Percentiles rank a stretch among this genome's conserved stretches.
Evolutionary conservation across 2,888 invertebrate species (phyloP).

Genomic region (Spodoptera exigua): DNA sequence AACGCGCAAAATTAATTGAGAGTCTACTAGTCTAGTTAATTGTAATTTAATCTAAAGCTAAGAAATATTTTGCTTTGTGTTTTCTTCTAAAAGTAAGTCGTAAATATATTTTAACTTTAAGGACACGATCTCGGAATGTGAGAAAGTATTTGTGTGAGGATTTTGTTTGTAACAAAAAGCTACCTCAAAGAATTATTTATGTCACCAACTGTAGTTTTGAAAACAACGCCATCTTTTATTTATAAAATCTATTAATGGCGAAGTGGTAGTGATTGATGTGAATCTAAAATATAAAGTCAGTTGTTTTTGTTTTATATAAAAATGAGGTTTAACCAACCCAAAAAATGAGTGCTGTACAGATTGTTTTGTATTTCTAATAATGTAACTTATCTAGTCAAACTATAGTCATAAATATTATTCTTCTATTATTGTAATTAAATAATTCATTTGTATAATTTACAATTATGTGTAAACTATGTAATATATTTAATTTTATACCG

Average conservation of each 20-base stretch:
- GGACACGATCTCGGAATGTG: constrained; percentile 16
- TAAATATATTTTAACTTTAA: constrained; percentile 1
- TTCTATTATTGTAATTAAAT: constrained; percentile 1
- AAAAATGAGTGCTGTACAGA: too few relatives aligned
- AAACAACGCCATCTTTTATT: not conserved
- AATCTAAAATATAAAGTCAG: not conserved
- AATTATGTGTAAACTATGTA: too few relatives aligned
- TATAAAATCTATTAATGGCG: not conserved
- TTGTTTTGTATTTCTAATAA: not conserved
- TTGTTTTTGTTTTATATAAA: too few relatives aligned
- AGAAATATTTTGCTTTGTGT: not conserved
- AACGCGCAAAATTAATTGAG: not conserved
- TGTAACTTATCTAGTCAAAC: constrained; percentile 5
- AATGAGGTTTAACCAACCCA: too few relatives aligned
- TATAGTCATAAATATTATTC: not conserved
- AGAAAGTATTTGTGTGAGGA: not conserved
- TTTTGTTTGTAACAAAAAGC: not conserved
- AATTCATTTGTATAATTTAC: not conserved
- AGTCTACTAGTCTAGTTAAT: not conserved
- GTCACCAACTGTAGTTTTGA: not conserved
- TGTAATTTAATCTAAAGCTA: constrained; percentile 1
- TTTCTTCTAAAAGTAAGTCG: not conserved
- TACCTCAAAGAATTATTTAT: not conserved
- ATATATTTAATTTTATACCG: constrained; percentile 13
- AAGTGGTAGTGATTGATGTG: not conserved